Evolutionary conservation across 2,113 vertebrate genomes (phyloP).

Genomic region (Triplophysa dalaica): DNA sequence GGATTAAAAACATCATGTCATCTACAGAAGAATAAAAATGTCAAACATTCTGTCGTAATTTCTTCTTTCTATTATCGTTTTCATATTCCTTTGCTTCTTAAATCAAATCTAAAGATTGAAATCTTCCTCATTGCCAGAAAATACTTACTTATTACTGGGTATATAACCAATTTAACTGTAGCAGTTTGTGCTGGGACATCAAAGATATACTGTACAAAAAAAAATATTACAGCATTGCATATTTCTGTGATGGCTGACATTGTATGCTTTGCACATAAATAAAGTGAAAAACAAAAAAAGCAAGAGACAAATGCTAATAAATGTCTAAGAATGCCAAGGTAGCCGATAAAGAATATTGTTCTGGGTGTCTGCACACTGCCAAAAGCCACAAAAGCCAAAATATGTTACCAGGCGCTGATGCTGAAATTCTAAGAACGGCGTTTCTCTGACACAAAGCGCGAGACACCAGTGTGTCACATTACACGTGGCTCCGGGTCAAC

Average conservation of each 20-base stretch:
- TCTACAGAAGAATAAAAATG: no score
- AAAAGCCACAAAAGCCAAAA: neutral
- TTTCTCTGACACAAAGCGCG: neutral
- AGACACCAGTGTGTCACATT: constrained; percentile 15
- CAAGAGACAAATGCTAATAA: constrained; percentile 9
- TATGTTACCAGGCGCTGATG: constrained; percentile 15
- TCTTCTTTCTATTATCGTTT: no score
- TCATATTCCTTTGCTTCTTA: no score
- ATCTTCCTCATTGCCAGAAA: neutral
- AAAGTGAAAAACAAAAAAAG: neutral
- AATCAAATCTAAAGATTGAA: neutral
- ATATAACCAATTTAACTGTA: neutral
- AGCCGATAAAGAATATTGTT: neutral
- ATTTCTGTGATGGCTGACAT: neutral
- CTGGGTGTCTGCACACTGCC: constrained; percentile 4
- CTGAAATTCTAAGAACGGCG: constrained; percentile 15
- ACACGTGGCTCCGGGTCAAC: constrained; percentile 39
- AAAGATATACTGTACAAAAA: neutral
- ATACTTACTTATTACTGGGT: neutral
- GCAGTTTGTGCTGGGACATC: neutral
- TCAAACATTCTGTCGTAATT: no score
- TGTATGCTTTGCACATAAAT: neutral
- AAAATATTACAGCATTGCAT: neutral
- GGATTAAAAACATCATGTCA: no score
- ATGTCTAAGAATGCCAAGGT: constrained; percentile 18